Evolutionary conservation across 2,888 invertebrate species (phyloP), one percentile per base, ranked within the genome.

Genomic region (Volucella bombylans): DNA sequence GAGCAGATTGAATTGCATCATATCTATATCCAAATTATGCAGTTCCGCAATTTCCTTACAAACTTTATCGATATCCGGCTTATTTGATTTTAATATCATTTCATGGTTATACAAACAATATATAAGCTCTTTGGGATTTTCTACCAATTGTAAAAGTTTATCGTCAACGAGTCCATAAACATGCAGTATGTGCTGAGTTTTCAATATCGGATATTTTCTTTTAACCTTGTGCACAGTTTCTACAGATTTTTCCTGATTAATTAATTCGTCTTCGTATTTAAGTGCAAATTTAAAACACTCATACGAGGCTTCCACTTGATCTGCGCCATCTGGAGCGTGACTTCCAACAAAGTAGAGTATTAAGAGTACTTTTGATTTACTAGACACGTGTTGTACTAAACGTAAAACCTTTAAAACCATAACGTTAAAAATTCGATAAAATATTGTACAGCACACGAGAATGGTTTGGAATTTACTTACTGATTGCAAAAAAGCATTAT

Each of bases 401-500:
- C 91, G 90, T 1, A 92, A 77, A 10, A 91, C 88, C 91, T 91
- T 38, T 3, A 50, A 74, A 77, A 38, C 10, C 82, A 8, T 52
- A 59, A 68, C 50, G 39, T 18, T 62, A 61, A 39, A 18, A 68
- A 62, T 47, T 15, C 39, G 18, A 0, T 67, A 23, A 62, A 23
- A 9, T 18, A 31, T 31, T 31, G 6, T 31, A 31, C 31, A 31
- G 1, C 0, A 31, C 2, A 31, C 31, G 6, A 31, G 31, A 4
- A 31, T 31, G 6, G 6, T 31, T 31, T 31, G 31, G 6, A 6
- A 6, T 31, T 31, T 31, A 74, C 83, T 69, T 86, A 91, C 91
- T 45, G 92, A 91, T 88, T 92, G 91, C 2, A 92, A 88, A 54
- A 92, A 92, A 11, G 91, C 91, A 88, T 92, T 92, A 82, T 92